Evolutionary conservation across 2,888 invertebrate genomes (phyloP), one percentile per base, ranked within the genome.

Genomic region (Cerastis leucographa): DNA sequence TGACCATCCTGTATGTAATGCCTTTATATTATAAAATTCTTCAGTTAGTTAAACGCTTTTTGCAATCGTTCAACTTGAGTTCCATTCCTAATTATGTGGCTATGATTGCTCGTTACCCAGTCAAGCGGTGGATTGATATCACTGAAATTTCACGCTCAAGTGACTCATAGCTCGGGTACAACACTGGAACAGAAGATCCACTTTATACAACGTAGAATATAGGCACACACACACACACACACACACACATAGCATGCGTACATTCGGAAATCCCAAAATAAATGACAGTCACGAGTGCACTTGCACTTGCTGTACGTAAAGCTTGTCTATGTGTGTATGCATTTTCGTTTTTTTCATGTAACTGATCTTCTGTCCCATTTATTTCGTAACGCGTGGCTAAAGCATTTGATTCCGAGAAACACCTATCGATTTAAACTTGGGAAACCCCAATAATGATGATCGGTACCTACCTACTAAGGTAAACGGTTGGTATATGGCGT

Each of bases 101-200:
- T 49, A 51, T 77, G 54, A 68, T 72, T 71, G 79, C 69, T 69
- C 25, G 46, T 49, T 51, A 44, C n/a, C 19, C 72, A 81, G 72
- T 46, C 69, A 72, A 42, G 54, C 84, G 54, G 17, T 44, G 42
- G 42, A 83, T 78, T 72, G 65, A 40, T 66, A 61, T 69, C 81
- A 78, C 68, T 69, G 69, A 49, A 83, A 78, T 83, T 78, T 69
- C 79, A 72, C 40, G 84, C 65, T 61, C 35, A 35, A 42, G 54
- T 83, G 54, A 54, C n/a, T 65, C 44, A 44, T 59, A 42, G 49
- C 46, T 61, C 11, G n/a, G 19, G 40, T 8, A 12, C 7, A 19
- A 14, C 8, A 54, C 35, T 25, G 9, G 1, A 17, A 77, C 77
- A 46, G 44, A 77, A 79, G 25, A 8, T 35, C 9, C 5, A 7